Evolutionary conservation across 2,888 invertebrate genomes (phyloP).

Genomic region (Nudaria mundana): DNA sequence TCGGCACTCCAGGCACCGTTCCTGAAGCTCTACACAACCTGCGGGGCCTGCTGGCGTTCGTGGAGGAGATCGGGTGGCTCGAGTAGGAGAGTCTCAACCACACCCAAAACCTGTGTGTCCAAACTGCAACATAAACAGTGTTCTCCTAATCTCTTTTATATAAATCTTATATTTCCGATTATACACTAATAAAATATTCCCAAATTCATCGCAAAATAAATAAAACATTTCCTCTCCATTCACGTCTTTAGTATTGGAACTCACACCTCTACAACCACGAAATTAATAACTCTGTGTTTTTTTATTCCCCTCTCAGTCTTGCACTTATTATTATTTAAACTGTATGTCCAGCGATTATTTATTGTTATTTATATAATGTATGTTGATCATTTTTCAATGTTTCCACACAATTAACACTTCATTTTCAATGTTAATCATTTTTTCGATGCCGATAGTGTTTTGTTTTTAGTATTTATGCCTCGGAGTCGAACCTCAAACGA

Average conservation of each 20-base stretch:
- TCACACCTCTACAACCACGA: constrained; percentile 75
- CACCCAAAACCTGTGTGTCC: too few relatives aligned
- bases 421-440: constrained; percentile 72
- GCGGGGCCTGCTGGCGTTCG: too few relatives aligned
- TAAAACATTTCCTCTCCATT: constrained; percentile 38
- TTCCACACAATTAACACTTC: constrained; percentile 80
- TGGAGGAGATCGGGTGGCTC: too few relatives aligned
- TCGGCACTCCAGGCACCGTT: too few relatives aligned
- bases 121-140: too few relatives aligned
- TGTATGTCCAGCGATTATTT: constrained; percentile 77
- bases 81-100: too few relatives aligned
- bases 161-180: too few relatives aligned
- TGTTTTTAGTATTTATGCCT: constrained; percentile 55
- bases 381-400: constrained; percentile 81
- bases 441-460: constrained; percentile 55
- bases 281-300: constrained; percentile 80
- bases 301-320: constrained; percentile 74
- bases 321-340: constrained; percentile 81
- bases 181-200: neutral
- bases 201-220: constrained; percentile 5
- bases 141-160: too few relatives aligned
- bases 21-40: too few relatives aligned
- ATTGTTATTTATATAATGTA: constrained; percentile 81
- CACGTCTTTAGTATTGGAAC: constrained; percentile 52
- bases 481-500: constrained; percentile 39